Evolutionary conservation across 2,888 invertebrate species (phyloP).

Genomic region (Caenorhabditis sp.): DNA sequence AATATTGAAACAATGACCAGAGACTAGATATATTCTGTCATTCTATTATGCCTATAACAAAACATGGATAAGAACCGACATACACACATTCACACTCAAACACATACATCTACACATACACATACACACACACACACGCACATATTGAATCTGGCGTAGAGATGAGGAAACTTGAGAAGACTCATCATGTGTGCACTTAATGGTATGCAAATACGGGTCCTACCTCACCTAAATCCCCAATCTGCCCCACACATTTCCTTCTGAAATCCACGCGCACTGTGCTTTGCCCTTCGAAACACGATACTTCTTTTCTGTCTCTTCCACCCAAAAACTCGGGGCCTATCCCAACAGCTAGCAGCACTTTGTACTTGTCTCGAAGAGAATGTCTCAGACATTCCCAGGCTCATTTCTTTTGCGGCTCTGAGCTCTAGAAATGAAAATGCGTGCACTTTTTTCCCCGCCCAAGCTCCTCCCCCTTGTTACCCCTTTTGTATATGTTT

Average conservation of each 20-base stretch:
- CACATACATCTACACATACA: not conserved
- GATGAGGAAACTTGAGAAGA: conserved; percentile 42
- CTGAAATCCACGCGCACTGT: conserved; percentile 65
- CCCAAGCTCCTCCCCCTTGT: not conserved
- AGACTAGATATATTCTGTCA: conserved; percentile 17
- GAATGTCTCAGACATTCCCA: conserved; percentile 54
- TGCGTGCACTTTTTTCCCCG: conserved; percentile 37
- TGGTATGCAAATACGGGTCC: conserved; percentile 59
- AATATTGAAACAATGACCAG: conserved; percentile 30
- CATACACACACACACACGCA: conserved; percentile 2
- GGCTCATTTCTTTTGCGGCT: conserved; percentile 44
- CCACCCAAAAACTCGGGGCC: conserved; percentile 54
- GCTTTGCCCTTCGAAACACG: conserved; percentile 49
- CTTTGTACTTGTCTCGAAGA: conserved; percentile 53
- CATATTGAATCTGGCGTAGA: conserved; percentile 38
- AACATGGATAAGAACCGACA: conserved; percentile 39
- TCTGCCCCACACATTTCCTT: conserved; percentile 58
- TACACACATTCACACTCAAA: conserved; percentile 5
- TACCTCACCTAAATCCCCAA: conserved; percentile 49
- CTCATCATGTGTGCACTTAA: conserved; percentile 62
- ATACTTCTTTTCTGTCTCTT: conserved; percentile 57
- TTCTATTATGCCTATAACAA: conserved; percentile 24
- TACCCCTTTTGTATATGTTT: conserved; percentile 31
- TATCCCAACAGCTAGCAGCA: conserved; percentile 61
- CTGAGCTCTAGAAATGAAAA: conserved; percentile 44